Evolutionary conservation across 2,797 vertebrate genomes (phyloP).

Genomic region (Galago senegalensis): DNA sequence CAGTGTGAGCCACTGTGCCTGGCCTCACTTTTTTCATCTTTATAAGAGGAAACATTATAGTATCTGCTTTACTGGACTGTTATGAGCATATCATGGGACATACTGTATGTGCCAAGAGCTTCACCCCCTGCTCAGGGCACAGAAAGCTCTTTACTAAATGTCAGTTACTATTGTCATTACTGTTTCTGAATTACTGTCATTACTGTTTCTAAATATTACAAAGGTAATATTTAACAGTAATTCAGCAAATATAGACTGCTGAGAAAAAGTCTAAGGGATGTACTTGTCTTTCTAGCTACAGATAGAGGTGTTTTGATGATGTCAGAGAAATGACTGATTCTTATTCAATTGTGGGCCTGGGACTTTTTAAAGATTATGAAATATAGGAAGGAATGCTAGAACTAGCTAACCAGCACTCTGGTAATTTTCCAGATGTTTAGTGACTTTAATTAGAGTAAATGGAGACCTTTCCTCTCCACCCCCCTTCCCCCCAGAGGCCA

Average conservation of each 20-base stretch:
- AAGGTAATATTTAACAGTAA: constrained; percentile 43
- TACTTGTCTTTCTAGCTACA: constrained; percentile 57
- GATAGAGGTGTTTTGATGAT: constrained; percentile 51
- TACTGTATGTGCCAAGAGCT: neutral
- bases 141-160: neutral
- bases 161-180: neutral
- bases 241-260: neutral
- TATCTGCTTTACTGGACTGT: neutral
- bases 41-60: constrained; percentile 64
- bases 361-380: constrained; percentile 70
- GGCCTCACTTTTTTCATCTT: neutral
- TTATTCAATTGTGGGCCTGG: constrained; percentile 56
- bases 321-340: constrained; percentile 68
- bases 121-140: neutral
- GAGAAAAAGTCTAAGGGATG: neutral
- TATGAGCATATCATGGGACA: neutral
- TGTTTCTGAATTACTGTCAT: neutral
- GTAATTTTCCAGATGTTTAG: constrained; percentile 77
- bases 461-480: neutral
- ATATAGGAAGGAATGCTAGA: constrained; percentile 75
- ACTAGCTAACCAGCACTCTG: constrained; percentile 71
- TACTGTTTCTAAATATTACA: neutral
- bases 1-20: neutral
- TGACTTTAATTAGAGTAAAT: constrained; percentile 73
- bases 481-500: constrained; percentile 6